These are phyloP conservation scores for Rapana venosa DNA, from an alignment of 2,888 invertebrate genomes.

Conservation along the genomic window DNA sequence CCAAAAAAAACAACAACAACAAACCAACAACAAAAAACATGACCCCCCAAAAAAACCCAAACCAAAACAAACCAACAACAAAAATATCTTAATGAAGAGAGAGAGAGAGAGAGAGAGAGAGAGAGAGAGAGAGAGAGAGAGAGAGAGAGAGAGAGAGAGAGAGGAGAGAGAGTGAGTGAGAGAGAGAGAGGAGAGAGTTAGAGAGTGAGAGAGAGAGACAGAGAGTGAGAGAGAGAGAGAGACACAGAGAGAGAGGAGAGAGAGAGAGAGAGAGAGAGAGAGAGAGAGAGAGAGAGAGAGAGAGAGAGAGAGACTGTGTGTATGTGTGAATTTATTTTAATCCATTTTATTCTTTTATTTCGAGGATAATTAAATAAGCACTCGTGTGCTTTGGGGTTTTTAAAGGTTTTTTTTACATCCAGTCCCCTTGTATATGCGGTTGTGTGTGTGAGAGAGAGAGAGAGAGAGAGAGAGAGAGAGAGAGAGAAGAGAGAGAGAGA, in stretches of 20 bases:
- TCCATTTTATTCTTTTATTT: too few species aligned
- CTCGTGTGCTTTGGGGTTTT: too few species aligned
- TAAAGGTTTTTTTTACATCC: too few species aligned
- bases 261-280: neutral
- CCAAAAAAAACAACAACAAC: too few species aligned
- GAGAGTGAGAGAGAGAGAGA: neutral
- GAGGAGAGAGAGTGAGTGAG: neutral
- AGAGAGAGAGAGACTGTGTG: neutral
- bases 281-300: neutral
- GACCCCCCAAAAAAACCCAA: too few species aligned
- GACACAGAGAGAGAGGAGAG: too few species aligned
- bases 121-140: neutral
- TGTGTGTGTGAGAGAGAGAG: neutral
- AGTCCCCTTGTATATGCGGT: too few species aligned
- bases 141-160: neutral
- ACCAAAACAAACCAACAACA: too few species aligned
- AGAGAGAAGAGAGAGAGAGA: neutral
- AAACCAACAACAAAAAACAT: too few species aligned
- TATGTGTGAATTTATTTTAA: too few species aligned
- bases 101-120: neutral
- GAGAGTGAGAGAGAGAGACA: neutral
- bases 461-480: neutral
- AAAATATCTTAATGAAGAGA: too few species aligned
- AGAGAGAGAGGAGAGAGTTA: neutral
- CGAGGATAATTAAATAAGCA: too few species aligned